Evolutionary conservation across 2,113 vertebrate genomes (phyloP).

Genomic region (Pygathrix nemaeus): DNA sequence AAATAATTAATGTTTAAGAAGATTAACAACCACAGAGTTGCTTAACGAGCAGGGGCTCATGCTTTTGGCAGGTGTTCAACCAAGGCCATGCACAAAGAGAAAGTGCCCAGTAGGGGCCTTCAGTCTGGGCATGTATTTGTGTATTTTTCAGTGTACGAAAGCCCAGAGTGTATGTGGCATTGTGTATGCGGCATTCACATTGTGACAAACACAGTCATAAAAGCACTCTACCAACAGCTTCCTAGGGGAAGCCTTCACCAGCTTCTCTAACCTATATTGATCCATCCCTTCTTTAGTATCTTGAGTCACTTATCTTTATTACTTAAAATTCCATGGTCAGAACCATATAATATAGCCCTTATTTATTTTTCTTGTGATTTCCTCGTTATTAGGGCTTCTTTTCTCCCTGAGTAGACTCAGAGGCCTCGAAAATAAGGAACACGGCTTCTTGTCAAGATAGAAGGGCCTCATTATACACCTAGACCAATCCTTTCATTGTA

Average conservation of each 20-base stretch:
- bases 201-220: not conserved
- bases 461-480: not conserved
- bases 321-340: not conserved
- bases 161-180: too few species aligned
- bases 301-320: not conserved
- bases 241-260: not conserved
- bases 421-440: not conserved
- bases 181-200: not conserved
- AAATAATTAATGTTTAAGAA: slow-evolving; percentile 70
- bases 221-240: not conserved
- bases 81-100: not conserved
- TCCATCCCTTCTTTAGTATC: not conserved
- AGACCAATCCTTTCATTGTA: not conserved
- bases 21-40: slow-evolving; percentile 52
- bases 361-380: not conserved
- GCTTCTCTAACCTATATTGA: not conserved
- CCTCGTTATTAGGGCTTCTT: not conserved
- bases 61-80: not conserved
- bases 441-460: not conserved
- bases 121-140: not conserved
- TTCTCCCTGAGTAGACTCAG: not conserved
- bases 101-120: not conserved
- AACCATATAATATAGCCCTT: not conserved
- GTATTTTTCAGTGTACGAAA: not conserved
- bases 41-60: not conserved